A percentile compares a stretch with the other conserved stretches of the same genome.
Conservation (phyloP, 2,888 invertebrate species). For the Volucella inflata region DNA sequence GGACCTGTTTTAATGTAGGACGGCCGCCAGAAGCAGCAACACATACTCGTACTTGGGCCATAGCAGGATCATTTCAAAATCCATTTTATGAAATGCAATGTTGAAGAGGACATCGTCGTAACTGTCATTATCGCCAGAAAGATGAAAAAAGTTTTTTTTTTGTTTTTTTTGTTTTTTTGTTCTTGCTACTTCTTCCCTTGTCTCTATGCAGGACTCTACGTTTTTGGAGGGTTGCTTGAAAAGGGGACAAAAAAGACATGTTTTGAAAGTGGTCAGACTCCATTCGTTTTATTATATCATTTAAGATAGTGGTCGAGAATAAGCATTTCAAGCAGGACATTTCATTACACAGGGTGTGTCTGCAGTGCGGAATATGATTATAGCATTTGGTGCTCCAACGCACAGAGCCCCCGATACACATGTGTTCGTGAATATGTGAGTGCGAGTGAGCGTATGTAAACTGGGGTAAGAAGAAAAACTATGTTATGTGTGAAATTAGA, state of each 20-base stretch:
- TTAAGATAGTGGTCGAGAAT: conserved; percentile 34
- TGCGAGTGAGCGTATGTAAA: not conserved
- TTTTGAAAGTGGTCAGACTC: conserved; percentile 51
- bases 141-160: conserved; percentile 35
- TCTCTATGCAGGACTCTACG: not conserved
- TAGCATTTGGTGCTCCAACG: conserved; percentile 5
- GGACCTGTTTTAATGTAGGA: conserved; percentile 35
- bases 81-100: conserved; percentile 73
- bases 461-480: too few relatives aligned
- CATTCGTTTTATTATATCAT: conserved; percentile 51
- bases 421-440: not conserved
- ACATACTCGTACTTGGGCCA: not conserved
- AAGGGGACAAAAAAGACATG: conserved; percentile 50
- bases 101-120: conserved; percentile 60
- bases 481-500: too few relatives aligned
- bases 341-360: conserved; percentile 46
- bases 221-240: not conserved
- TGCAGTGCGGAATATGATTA: conserved; percentile 58
- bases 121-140: conserved; percentile 38
- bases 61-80: conserved; percentile 66
- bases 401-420: not conserved
- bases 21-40: conserved; percentile 36
- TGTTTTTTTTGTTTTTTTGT: not conserved
- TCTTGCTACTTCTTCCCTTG: not conserved
- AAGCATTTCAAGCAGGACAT: conserved; percentile 38